Conservation (phyloP, 2,797 vertebrate species). For the Pitangus sulphuratus region DNA sequence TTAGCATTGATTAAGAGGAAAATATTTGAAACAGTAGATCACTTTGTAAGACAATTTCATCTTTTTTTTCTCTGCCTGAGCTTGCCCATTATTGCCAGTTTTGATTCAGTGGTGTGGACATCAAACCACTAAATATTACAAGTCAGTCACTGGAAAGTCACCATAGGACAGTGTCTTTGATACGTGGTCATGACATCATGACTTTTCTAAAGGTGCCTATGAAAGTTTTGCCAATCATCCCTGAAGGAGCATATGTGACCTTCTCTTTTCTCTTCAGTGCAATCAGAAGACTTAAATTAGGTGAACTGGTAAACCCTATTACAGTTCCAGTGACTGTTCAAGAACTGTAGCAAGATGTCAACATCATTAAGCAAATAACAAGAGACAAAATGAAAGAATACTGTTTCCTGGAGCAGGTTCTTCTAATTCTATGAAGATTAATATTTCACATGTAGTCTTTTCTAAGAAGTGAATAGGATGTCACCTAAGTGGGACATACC, state of each 20-base stretch:
- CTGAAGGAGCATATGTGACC: not conserved
- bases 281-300: not conserved
- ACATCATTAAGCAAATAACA: not conserved
- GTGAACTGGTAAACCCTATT: not conserved
- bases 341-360: not conserved
- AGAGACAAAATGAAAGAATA: not conserved
- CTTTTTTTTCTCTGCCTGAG: not conserved
- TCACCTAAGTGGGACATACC: not conserved
- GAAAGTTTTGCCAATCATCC: not conserved
- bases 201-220: not conserved
- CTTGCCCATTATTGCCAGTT: not conserved
- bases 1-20: not conserved
- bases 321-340: not conserved
- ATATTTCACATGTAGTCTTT: not conserved
- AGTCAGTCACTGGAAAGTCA: not conserved
- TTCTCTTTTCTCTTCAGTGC: not conserved
- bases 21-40: not conserved
- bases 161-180: not conserved
- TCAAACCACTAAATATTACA: not conserved
- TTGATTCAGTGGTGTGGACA: not conserved
- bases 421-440: not conserved
- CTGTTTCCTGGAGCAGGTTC: not conserved
- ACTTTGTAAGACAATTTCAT: not conserved
- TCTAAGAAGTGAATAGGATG: not conserved
- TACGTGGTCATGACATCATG: not conserved